Base-by-base conservation (phyloP, 2,797 vertebrate genomes). In the Lithobates pipiens region DNA sequence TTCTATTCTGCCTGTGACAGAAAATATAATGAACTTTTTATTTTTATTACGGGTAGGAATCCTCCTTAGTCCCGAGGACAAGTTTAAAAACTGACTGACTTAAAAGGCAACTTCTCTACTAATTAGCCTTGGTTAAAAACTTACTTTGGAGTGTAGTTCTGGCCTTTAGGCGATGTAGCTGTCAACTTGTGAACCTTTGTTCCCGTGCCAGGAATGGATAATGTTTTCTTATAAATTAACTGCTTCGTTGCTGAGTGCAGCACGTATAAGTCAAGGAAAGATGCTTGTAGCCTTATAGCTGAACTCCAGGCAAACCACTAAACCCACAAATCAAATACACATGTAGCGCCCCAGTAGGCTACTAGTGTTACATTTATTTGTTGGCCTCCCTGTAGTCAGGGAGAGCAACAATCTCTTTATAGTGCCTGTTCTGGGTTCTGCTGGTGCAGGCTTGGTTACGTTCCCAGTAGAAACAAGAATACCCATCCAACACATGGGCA, bases 131-230 rank as follows among this genome's bases (percentile, higher is more conserved):
- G 4, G 69, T 25, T 72, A 61, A 73, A 79, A 85, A 77, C 68
- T 78, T 78, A 65, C 76, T 79, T 36, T 76, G 67, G 44, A 68
- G 54, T 57, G 32, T 70, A 70, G 46, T 74, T 34, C 63, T 85
- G 83, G 83, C 83, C 83, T 85, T 85, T 85, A 78, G 83, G 76
- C 72, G 57, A 85, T 79, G 76, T 84, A 84, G 65, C 77, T 85
- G 83, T 85, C 77, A 80, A 32, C 79, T 27, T 36, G 8, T 74
- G 61, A 85, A 80, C 77, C 77, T 80, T 63, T 18, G 70, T 13
- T 23, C 83, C 23, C 36, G 32, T 80, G 70, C 70, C 77, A 74
- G 23, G 70, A 74, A 85, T 80, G 39, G 71, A 73, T 36, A 79
- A 80, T 78, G 83, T 82, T 77, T 77, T 73, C 68, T 74, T 27